Evolutionary conservation across 1,140 invertebrate genomes (phyloP).

Genomic region (Conus ventricosus): DNA sequence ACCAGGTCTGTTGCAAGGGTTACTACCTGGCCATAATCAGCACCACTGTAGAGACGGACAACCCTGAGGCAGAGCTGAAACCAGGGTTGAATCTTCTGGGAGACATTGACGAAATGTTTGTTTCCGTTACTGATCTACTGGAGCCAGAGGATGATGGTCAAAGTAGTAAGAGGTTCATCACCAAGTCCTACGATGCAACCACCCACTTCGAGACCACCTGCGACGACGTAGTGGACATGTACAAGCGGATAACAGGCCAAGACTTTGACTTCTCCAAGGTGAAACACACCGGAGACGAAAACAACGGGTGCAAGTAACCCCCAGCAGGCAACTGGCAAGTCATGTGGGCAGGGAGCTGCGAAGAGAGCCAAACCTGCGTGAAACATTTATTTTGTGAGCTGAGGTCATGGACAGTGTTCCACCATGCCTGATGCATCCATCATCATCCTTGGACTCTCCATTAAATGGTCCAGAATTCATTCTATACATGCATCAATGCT

Average conservation of each 20-base stretch:
- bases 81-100: conserved; percentile 95
- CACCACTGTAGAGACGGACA: conserved; percentile 97
- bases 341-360: neutral
- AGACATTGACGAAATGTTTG: conserved; percentile 95
- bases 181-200: conserved; percentile 97
- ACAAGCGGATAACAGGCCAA: conserved; percentile 95
- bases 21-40: conserved; percentile 87
- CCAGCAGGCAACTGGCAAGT: too few relatives aligned
- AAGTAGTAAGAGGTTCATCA: conserved; percentile 83
- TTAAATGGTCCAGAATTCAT: neutral
- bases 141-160: too few relatives aligned
- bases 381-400: neutral
- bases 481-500: too few relatives aligned
- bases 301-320: neutral
- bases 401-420: neutral
- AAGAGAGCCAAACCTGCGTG: neutral
- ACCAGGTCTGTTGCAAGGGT: conserved; percentile 96
- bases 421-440: neutral
- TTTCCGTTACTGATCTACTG: too few relatives aligned
- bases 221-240: conserved; percentile 97
- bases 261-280: conserved; percentile 99
- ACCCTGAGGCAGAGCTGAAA: conserved; percentile 96
- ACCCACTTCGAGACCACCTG: conserved; percentile 98
- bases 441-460: neutral
- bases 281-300: conserved; percentile 68